Conservation (phyloP, 2,888 invertebrate species). For the Plutella xylostella region DNA sequence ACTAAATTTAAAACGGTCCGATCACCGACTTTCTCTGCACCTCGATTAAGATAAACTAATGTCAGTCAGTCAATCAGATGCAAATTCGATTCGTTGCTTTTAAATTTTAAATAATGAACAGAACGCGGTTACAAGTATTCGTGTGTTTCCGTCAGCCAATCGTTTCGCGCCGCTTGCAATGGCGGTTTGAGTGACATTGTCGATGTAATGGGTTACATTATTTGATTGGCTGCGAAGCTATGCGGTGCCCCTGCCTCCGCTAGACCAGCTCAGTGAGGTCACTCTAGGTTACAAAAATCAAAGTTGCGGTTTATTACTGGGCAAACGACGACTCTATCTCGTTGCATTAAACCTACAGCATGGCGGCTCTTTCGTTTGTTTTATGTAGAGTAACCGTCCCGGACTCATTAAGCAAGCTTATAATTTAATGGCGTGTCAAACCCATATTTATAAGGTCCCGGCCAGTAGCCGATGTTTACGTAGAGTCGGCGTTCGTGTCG, state of each 20-base stretch:
- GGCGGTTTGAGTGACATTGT: slow-evolving; percentile 4
- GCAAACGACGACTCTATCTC: no score
- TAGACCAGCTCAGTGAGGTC: slow-evolving; percentile 13
- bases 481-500: slow-evolving; percentile 8
- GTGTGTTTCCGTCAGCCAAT: slow-evolving; percentile 16
- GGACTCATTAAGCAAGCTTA: slow-evolving; percentile 14
- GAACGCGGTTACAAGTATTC: not conserved
- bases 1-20: not conserved
- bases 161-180: slow-evolving; percentile 6
- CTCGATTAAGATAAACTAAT: slow-evolving; percentile 15
- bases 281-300: no score
- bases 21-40: slow-evolving; percentile 17
- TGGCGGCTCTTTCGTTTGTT: no score
- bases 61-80: slow-evolving; percentile 20
- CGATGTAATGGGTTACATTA: slow-evolving; percentile 10
- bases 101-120: slow-evolving; percentile 4
- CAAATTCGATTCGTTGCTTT: slow-evolving; percentile 17
- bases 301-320: no score
- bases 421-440: slow-evolving; percentile 17
- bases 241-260: slow-evolving; percentile 1
- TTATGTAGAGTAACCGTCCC: no score
- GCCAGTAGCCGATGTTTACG: slow-evolving; percentile 13
- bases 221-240: slow-evolving; percentile 12
- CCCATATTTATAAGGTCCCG: slow-evolving; percentile 12
- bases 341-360: no score